phyloP scores from a whole-genome alignment of 2,113 vertebrate species.

The Odocoileus virginianus region DNA sequence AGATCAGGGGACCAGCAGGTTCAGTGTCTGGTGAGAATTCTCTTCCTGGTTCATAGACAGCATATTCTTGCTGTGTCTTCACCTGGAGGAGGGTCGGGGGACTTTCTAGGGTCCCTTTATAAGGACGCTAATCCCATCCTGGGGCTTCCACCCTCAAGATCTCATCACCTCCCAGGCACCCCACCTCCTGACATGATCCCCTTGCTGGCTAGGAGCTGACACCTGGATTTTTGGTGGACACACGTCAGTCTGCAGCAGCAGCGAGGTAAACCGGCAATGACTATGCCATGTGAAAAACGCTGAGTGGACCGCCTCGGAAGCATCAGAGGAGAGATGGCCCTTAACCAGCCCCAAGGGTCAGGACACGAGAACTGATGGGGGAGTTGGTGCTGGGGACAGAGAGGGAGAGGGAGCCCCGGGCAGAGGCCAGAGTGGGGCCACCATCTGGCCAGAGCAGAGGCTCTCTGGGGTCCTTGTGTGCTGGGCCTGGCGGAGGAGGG shows the following conservation, averaged over 20 bases:
- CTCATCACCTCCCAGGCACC: not conserved
- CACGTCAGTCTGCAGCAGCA: not conserved
- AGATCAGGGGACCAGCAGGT: not conserved
- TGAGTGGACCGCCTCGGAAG: not conserved
- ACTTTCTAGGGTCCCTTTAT: not conserved
- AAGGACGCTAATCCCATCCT: rapidly evolving
- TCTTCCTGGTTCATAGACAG: not conserved
- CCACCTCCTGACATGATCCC: not conserved
- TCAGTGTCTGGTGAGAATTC: not conserved
- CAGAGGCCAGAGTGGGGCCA: not conserved
- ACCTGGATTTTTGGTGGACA: not conserved
- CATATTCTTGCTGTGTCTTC: not conserved
- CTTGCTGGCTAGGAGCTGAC: not conserved
- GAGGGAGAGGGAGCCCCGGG: not conserved
- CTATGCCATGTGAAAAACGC: not conserved
- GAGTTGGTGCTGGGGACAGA: not conserved
- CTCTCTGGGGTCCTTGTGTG: not conserved
- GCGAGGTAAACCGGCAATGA: not conserved
- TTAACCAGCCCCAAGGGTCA: not conserved
- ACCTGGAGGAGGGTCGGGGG: not conserved
- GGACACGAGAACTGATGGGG: not conserved
- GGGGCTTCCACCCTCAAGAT: not conserved
- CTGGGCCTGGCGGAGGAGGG: not conserved
- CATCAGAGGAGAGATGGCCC: not conserved
- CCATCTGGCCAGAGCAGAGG: not conserved